Base-by-base conservation (phyloP, 2,113 vertebrate genomes). In the Callionymus lyra region DNA sequence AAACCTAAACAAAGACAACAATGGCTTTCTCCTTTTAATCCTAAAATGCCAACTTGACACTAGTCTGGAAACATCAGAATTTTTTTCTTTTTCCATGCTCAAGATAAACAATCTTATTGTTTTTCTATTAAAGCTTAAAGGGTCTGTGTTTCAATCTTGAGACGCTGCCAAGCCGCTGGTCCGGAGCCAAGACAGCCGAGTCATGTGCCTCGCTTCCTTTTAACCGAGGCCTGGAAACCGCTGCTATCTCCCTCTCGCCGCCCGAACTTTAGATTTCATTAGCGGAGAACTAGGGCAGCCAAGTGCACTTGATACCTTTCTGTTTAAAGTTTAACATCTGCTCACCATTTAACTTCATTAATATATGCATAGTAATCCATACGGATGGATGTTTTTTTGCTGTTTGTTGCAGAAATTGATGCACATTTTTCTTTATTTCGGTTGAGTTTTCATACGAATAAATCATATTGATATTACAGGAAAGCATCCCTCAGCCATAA, bases 241-340 rank as follows among this genome's bases (percentile, higher is more conserved):
- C 68, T 32, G 63, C 65, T 75, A 70, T 76, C 52, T 40, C 9
- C 44, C 58, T 47, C 47, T 34, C 59, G 59, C 55, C 18, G 57
- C 53, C 49, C 45, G 18, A 47, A 57, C 68, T 79, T 59, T 79
- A 81, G 76, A 74, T 84, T 85, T 83, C 83, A 86, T 81, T 81
- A 84, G 75, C 59, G 65, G 38, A 38, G 77, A 58, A 74, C 72
- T 18, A 2, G 58, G 70, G 68, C 27, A 62, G 74, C 74, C 64
- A 68, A 62, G 66, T 71, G 70, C 74, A 84, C 82, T 74, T 77
- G 82, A 86, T 84, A 81, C 66, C 48, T 44, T 63, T 74, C 72
- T 79, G 65, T 83, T 87, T 83, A 85, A 87, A 84, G 80, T 84
- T 87, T 82, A 64, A 87, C 78, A 76, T 73, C 67, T 65, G 70